These are phyloP conservation scores for Sciaenops ocellatus DNA, from an alignment of 2,797 vertebrate genomes.

Conservation along the genomic window DNA sequence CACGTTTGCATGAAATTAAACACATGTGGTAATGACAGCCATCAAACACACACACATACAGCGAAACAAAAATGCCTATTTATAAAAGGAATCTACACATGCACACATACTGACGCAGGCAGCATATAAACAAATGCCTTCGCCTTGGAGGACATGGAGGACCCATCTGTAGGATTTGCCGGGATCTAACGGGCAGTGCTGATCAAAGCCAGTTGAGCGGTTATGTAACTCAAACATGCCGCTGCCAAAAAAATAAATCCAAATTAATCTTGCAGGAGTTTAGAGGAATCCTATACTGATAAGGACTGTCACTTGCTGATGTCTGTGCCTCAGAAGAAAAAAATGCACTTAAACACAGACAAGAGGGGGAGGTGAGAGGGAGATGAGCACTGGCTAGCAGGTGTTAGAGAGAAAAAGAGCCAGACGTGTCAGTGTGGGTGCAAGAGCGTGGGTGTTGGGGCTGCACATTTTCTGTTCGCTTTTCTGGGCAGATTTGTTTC, in stretches of 20 bases:
- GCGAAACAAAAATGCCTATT: constrained; percentile 8
- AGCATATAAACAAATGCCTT: constrained; percentile 55
- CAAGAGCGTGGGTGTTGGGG: constrained; percentile 18
- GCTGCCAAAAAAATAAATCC: constrained; percentile 54
- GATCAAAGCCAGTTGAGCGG: constrained; percentile 62
- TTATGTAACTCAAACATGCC: constrained; percentile 65
- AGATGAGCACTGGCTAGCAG: constrained; percentile 39
- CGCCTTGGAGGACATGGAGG: constrained; percentile 30
- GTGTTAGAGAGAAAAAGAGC: constrained; percentile 46
- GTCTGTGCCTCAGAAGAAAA: constrained; percentile 31
- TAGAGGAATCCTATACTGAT: constrained; percentile 47
- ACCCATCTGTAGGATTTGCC: constrained; percentile 61
- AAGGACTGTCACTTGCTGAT: constrained; percentile 31
- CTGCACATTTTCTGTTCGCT: constrained; percentile 28
- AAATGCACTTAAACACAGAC: constrained; percentile 32
- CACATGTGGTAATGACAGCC: constrained; percentile 3
- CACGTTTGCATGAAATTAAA: constrained; percentile 42
- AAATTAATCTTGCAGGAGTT: constrained; percentile 65
- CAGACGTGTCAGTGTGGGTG: constrained; percentile 54
- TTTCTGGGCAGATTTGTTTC: constrained; percentile 30
- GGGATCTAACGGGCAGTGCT: constrained; percentile 37
- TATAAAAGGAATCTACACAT: constrained; percentile 7
- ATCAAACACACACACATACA: constrained; percentile 4
- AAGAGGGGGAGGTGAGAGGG: constrained; percentile 30
- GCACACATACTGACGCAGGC: constrained; percentile 19